Evolutionary conservation across 2,888 invertebrate species (phyloP).

Genomic region (Anarsia innoxiella): DNA sequence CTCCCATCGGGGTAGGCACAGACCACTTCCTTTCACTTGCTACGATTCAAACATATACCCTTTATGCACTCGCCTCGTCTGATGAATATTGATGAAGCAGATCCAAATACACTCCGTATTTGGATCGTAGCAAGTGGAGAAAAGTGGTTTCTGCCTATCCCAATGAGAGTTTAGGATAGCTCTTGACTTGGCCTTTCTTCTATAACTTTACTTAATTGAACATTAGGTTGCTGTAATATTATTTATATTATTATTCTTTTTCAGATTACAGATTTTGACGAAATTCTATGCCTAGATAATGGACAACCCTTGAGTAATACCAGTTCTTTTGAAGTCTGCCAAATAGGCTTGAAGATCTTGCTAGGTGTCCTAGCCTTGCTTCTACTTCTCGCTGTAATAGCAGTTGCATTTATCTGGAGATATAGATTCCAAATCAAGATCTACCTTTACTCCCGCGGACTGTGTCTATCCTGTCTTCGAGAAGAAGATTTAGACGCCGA

Average conservation of each 20-base stretch:
- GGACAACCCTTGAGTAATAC: background rate
- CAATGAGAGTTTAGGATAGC: background rate
- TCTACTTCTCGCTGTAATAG: background rate
- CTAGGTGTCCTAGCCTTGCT: background rate
- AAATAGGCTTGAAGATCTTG: background rate
- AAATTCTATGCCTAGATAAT: background rate
- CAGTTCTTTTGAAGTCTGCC: background rate
- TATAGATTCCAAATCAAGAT: background rate
- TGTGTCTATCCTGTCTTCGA: conserved; percentile 2
- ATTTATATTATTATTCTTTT: background rate
- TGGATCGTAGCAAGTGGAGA: background rate
- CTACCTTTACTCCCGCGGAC: conserved; percentile 1
- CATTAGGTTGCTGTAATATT: background rate
- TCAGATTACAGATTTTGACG: background rate
- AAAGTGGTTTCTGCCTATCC: background rate
- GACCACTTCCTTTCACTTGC: too few relatives aligned
- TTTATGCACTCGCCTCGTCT: background rate
- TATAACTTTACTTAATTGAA: background rate
- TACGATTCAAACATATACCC: background rate
- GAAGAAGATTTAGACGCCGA: conserved; percentile 4
- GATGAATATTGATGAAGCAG: background rate
- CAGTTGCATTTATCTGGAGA: background rate
- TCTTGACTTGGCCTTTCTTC: background rate
- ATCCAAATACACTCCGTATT: background rate
- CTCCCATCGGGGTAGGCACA: too few relatives aligned